Percentiles rank a stretch among this genome's conserved stretches.
phyloP scores from a whole-genome alignment of 2,113 vertebrate genomes.

The Daboia siamensis region DNA sequence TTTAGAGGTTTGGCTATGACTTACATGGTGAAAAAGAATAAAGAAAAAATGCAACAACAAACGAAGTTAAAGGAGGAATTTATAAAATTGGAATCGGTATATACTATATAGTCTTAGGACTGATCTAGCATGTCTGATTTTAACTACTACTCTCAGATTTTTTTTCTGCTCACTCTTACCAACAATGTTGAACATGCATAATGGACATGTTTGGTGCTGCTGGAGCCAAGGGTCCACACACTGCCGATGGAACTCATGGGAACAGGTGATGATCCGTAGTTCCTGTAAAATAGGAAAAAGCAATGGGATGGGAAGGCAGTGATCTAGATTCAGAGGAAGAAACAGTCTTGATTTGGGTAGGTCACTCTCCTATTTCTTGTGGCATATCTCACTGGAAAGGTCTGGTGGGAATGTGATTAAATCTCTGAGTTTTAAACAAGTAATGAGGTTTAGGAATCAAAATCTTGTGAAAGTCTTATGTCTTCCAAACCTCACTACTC shows the following conservation, averaged over 20 bases:
- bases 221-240: constrained; percentile 97
- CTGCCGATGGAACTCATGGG: constrained; percentile 91
- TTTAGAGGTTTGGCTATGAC: too few relatives aligned
- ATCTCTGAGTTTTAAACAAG: not conserved
- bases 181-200: constrained; percentile 99
- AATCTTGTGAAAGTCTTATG: not conserved
- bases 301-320: not conserved
- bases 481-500: not conserved
- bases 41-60: too few relatives aligned
- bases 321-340: not conserved
- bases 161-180: constrained; percentile 72
- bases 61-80: too few relatives aligned
- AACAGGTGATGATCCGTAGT: constrained; percentile 92
- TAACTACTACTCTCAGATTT: not conserved
- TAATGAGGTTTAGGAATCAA: not conserved
- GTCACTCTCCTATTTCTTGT: too few relatives aligned
- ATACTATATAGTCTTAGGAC: not conserved
- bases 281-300: constrained; percentile 72
- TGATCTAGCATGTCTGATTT: not conserved
- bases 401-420: not conserved
- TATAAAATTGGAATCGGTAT: not conserved
- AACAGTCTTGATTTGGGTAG: not conserved
- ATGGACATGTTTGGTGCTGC: constrained; percentile 91
- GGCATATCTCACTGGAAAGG: not conserved
- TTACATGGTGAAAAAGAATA: too few relatives aligned